phyloP scores from a whole-genome alignment of 2,797 vertebrate species.

The Pteronotus mesoamericanus region DNA sequence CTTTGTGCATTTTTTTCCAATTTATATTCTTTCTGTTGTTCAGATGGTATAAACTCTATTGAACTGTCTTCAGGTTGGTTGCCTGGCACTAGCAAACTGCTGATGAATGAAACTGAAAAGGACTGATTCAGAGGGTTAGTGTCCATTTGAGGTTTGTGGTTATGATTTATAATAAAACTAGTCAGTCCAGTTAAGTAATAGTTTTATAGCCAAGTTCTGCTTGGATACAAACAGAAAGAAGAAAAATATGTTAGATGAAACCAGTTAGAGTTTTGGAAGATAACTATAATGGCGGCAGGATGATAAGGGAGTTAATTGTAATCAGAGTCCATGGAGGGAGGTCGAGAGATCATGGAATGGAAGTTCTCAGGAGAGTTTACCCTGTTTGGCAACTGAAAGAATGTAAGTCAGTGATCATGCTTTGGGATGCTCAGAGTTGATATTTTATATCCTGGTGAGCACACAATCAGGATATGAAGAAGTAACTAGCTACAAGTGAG shows the following conservation, averaged over 20 bases:
- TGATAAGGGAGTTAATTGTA: not conserved
- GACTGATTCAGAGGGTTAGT: not conserved
- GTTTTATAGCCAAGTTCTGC: not conserved
- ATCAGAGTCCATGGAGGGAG: not conserved
- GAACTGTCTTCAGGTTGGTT: not conserved
- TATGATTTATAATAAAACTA: not conserved
- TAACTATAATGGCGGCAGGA: accelerated
- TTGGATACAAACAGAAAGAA: not conserved
- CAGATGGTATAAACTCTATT: not conserved
- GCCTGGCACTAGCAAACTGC: not conserved
- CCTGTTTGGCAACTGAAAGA: not conserved
- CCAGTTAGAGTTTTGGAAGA: not conserved
- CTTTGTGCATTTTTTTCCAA: not conserved
- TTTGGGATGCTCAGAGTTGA: not conserved
- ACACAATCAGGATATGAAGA: too few species aligned
- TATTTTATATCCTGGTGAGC: not conserved
- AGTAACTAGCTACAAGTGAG: too few species aligned
- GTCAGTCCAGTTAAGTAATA: not conserved
- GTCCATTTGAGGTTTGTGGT: not conserved
- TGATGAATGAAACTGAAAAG: not conserved
- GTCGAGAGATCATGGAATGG: not conserved
- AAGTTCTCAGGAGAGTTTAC: not conserved
- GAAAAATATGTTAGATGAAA: not conserved
- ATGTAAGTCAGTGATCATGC: not conserved
- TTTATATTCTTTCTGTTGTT: not conserved